Conservation (phyloP, 1,140 invertebrate species). For the Trypoxylus dichotomus region DNA sequence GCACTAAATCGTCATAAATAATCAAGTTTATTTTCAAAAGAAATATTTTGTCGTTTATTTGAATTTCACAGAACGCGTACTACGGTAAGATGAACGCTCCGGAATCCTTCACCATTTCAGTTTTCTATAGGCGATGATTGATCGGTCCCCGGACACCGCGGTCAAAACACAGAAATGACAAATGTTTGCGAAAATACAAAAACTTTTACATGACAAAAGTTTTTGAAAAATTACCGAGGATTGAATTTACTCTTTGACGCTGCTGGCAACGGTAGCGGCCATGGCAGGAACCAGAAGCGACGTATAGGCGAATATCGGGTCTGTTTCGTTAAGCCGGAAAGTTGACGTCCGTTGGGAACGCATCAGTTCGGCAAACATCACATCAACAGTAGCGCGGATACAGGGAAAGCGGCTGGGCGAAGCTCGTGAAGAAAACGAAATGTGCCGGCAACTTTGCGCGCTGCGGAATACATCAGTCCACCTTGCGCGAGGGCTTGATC, state of each 20-base stretch:
- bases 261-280: background rate
- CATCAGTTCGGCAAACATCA: constrained; percentile 50
- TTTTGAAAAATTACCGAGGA: constrained; percentile 51
- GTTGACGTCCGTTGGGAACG: constrained; percentile 43
- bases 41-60: constrained; percentile 10
- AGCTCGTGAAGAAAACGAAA: constrained; percentile 37
- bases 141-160: constrained; percentile 41
- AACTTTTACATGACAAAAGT: constrained; percentile 45
- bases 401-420: constrained; percentile 42
- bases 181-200: constrained; percentile 47
- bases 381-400: constrained; percentile 34
- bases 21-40: constrained; percentile 2
- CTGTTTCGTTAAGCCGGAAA: constrained; percentile 45
- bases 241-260: constrained; percentile 43
- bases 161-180: constrained; percentile 50
- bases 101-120: constrained; percentile 13
- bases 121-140: constrained; percentile 38
- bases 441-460: constrained; percentile 26
- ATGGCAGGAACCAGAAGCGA: constrained; percentile 4
- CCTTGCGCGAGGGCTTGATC: constrained; percentile 1
- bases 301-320: constrained; percentile 30
- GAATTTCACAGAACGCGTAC: background rate
- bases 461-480: constrained; percentile 36
- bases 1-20: background rate
- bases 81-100: background rate